These are phyloP conservation scores for Cotesia typhae DNA, from an alignment of 1,140 invertebrate genomes.

Conservation along the genomic window DNA sequence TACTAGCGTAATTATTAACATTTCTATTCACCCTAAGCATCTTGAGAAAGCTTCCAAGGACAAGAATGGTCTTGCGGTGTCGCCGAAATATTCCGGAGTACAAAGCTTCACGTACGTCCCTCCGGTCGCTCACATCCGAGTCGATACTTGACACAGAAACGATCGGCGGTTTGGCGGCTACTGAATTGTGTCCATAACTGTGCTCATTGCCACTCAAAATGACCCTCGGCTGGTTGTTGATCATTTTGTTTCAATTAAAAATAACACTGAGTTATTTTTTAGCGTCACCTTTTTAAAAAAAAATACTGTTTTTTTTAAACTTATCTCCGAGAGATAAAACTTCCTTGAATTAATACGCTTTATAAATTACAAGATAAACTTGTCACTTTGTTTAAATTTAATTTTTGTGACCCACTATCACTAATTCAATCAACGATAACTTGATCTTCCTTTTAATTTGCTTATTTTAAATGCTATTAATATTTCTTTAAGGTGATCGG, in stretches of 20 bases:
- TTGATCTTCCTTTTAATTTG: too few species aligned
- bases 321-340: too few species aligned
- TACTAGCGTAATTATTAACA: constrained; percentile 80
- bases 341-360: too few species aligned
- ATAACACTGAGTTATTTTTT: too few species aligned
- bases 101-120: constrained; percentile 77
- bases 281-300: too few species aligned
- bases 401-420: too few species aligned
- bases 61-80: constrained; percentile 80
- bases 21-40: constrained; percentile 81
- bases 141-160: constrained; percentile 63
- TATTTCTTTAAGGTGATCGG: not conserved
- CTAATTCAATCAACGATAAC: too few species aligned
- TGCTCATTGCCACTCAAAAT: constrained; percentile 53
- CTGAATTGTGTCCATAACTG: constrained; percentile 54
- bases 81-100: constrained; percentile 84
- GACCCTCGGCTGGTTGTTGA: constrained; percentile 61
- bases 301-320: too few species aligned
- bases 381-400: too few species aligned
- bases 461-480: not conserved
- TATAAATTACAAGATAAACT: too few species aligned
- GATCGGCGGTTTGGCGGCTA: constrained; percentile 60
- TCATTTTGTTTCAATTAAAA: constrained; percentile 50
- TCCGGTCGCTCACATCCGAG: constrained; percentile 74
- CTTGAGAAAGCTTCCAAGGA: constrained; percentile 79